These are phyloP conservation scores for Todus mexicanus DNA, from an alignment of 2,797 vertebrate species.

Conservation along the genomic window DNA sequence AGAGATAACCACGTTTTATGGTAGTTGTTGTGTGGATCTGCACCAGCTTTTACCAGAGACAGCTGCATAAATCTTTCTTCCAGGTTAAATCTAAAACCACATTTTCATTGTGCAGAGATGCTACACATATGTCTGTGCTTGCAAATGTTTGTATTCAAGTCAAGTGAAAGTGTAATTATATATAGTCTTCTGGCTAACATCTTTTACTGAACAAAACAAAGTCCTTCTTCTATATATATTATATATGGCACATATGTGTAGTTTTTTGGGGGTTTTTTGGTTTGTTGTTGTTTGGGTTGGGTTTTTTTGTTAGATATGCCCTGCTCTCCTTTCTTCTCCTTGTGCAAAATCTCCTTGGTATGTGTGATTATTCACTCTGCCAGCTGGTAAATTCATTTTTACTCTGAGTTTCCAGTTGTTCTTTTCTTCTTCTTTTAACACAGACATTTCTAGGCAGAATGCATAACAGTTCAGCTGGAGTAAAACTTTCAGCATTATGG, in stretches of 20 bases:
- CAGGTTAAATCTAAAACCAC: neutral
- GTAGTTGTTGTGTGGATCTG: neutral
- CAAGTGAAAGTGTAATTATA: neutral
- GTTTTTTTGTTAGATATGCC: neutral
- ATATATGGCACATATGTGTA: neutral
- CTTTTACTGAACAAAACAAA: neutral
- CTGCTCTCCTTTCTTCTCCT: neutral
- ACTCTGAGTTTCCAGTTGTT: neutral
- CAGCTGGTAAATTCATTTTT: constrained; percentile 15
- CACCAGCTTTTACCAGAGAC: neutral
- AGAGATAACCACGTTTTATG: neutral
- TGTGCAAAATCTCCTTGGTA: neutral
- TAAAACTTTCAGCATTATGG: neutral
- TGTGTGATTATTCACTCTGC: neutral
- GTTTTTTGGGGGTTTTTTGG: neutral
- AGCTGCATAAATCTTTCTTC: neutral
- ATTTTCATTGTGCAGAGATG: neutral
- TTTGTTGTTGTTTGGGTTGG: no score
- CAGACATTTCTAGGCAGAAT: neutral
- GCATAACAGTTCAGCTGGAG: neutral
- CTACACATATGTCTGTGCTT: neutral
- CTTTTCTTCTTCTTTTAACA: neutral
- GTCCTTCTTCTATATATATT: neutral
- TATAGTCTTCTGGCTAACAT: neutral
- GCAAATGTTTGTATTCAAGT: neutral